Evolutionary conservation across 1,140 invertebrate species (phyloP).

Genomic region (Melitaea cinxia): DNA sequence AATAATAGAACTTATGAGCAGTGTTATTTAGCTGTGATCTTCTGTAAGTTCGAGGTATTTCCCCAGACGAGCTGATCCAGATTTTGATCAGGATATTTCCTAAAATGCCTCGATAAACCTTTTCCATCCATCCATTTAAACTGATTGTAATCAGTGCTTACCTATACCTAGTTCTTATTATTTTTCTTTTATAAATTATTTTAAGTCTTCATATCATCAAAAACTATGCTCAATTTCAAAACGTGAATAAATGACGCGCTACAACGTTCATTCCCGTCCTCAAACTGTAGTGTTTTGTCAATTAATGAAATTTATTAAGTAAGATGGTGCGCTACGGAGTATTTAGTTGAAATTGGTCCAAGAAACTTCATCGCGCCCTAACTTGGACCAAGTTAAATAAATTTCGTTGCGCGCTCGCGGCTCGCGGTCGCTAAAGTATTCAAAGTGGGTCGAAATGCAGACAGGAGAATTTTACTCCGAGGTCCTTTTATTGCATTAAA

Average conservation of each 20-base stretch:
- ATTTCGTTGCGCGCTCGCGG: slow-evolving; percentile 32
- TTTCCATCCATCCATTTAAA: too few species aligned
- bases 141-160: too few species aligned
- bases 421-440: slow-evolving; percentile 33
- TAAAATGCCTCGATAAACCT: too few species aligned
- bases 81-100: too few species aligned
- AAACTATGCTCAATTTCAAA: too few species aligned
- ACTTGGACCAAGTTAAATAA: slow-evolving; percentile 41
- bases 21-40: too few species aligned
- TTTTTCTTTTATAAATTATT: too few species aligned
- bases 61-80: too few species aligned
- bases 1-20: too few species aligned
- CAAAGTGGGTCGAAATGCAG: slow-evolving; percentile 30
- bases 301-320: slow-evolving; percentile 32
- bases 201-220: too few species aligned
- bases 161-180: too few species aligned
- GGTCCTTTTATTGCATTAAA: slow-evolving; percentile 1
- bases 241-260: background rate
- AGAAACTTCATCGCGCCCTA: slow-evolving; percentile 40
- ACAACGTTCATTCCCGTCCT: background rate
- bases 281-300: slow-evolving; percentile 18
- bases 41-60: too few species aligned
- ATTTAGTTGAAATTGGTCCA: slow-evolving; percentile 42
- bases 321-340: slow-evolving; percentile 23
- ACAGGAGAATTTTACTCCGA: slow-evolving; percentile 11